Percentiles rank a stretch among this genome's conserved stretches.
phyloP scores from a whole-genome alignment of 2,888 invertebrate species.

The Stramonita haemastoma region DNA sequence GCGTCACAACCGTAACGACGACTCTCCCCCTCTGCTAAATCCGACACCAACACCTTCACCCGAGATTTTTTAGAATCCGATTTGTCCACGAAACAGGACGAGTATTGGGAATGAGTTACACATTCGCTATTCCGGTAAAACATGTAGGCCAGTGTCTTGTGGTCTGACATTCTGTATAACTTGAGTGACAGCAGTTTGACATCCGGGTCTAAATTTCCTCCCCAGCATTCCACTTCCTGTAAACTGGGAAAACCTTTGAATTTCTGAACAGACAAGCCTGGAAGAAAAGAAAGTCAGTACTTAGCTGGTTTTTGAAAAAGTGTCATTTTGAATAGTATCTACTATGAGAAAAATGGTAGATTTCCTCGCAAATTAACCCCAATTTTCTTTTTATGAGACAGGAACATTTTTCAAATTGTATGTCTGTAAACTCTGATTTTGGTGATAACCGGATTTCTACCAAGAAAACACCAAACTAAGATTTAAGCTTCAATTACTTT shows the following conservation, averaged over 20 bases:
- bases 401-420: too few species aligned
- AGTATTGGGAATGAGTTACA: background rate
- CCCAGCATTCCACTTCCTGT: conserved; percentile 35
- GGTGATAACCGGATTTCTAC: too few species aligned
- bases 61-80: background rate
- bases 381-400: too few species aligned
- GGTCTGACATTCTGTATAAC: background rate
- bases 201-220: conserved; percentile 14
- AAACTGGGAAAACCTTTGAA: conserved; percentile 23
- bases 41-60: background rate
- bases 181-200: conserved; percentile 9
- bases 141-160: background rate
- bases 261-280: conserved; percentile 8
- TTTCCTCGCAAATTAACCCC: too few species aligned
- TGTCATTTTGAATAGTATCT: too few species aligned
- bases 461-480: too few species aligned
- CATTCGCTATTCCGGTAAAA: background rate
- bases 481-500: too few species aligned
- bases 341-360: too few species aligned
- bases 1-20: background rate
- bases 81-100: background rate
- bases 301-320: too few species aligned
- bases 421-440: too few species aligned
- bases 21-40: background rate
- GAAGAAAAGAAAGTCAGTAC: background rate